Evolutionary conservation across 2,797 vertebrate genomes (phyloP).

Genomic region (Sebastes oblongus): DNA sequence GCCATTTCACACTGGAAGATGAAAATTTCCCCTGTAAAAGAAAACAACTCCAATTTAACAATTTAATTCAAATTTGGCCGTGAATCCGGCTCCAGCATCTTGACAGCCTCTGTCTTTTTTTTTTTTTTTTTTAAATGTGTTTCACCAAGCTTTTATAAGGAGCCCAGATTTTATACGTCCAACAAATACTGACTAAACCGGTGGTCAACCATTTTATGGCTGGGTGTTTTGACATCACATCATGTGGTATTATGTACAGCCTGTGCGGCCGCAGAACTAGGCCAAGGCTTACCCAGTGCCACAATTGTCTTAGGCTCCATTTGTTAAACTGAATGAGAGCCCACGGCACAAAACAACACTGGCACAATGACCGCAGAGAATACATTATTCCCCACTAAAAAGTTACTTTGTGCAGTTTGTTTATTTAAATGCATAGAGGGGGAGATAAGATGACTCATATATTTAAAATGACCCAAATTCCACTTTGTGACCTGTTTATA

Average conservation of each 20-base stretch:
- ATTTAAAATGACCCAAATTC: constrained; percentile 19
- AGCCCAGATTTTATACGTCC: constrained; percentile 31
- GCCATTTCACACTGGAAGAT: constrained; percentile 30
- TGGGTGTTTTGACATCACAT: constrained; percentile 61
- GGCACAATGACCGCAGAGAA: constrained; percentile 31
- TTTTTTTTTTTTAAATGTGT: constrained; percentile 23
- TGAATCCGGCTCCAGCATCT: constrained; percentile 5
- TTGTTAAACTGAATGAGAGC: constrained; percentile 57
- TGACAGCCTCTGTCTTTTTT: constrained; percentile 21
- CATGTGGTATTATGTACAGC: constrained; percentile 55
- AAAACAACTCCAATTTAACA: constrained; percentile 23
- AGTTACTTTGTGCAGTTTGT: constrained; percentile 11
- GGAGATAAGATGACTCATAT: constrained; percentile 3
- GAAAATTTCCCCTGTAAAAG: constrained; percentile 12
- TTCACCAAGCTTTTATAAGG: constrained; percentile 36
- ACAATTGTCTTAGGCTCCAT: constrained; percentile 60
- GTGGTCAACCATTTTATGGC: constrained; percentile 47
- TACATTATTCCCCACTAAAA: constrained; percentile 2
- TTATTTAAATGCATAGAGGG: constrained; percentile 12
- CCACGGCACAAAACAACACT: constrained; percentile 29
- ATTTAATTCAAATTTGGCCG: constrained; percentile 34
- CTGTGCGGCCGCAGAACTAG: constrained; percentile 40
- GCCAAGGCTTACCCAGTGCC: constrained; percentile 55
- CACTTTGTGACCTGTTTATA: constrained; percentile 12
- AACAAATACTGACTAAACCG: constrained; percentile 42